Base-by-base conservation (phyloP, 2,113 vertebrate species). In the Octodon degus region DNA sequence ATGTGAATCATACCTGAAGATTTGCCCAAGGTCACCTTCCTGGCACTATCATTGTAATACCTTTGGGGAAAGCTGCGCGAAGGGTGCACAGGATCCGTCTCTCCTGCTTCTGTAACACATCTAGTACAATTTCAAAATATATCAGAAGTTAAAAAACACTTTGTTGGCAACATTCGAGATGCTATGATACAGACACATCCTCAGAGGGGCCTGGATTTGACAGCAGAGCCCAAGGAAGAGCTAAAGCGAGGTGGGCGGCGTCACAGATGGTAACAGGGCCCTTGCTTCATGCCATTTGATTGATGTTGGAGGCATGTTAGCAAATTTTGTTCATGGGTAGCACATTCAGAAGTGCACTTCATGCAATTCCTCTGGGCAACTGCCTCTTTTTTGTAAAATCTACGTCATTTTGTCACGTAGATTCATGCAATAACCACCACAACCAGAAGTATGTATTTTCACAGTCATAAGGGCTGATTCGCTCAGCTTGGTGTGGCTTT, bases 221-320 rank as follows among this genome's bases (percentile, higher is more conserved):
- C 14, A 68, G 50, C 24, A 0, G 16, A 81, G 65, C 34, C 30
- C 50, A 63, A 40, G 0, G 13, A 89, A n/a, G 84, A 40, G 0
- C 17, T n/a, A 1, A 53, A 60, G 24, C 4, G 7, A 7, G 13
- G 0, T 4, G 25, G 6, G 12, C 2, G 5, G 13, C 2, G 70
- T 17, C 4, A 32, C 58, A 22, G 79, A 24, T 32, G 5, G 63
- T 14, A 12, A 2, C n/a, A 3, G 12, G 27, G 55, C 1, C 2
- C 79, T 63, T 55, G 40, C 7, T 84, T 32, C 7, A 0, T 3
- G 2, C 55, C 70, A 0, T 2, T 40, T 9, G 37, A 14, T 3
- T 11, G 62, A 3, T 10, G 11, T 32, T 4, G 0, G 1, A 17
- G 30, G 3, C 5, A 0, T 0, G 2, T 22, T n/a, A 43, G 47